Evolutionary conservation across 2,888 invertebrate genomes (phyloP).

Genomic region (Callosobruchus maculatus): DNA sequence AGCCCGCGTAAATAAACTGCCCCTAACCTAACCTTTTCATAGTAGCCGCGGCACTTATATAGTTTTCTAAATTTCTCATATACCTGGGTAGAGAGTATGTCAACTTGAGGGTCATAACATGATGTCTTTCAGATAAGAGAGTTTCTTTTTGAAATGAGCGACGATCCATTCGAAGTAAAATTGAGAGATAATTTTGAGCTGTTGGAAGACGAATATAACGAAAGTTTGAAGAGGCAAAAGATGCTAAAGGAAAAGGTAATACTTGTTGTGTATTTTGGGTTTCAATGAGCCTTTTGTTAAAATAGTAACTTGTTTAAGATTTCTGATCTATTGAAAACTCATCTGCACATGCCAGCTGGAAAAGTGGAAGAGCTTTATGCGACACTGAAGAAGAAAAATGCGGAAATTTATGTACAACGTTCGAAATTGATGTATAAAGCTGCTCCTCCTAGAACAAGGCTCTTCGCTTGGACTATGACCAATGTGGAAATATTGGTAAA

Average conservation of each 20-base stretch:
- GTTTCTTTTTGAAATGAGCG: constrained; percentile 87
- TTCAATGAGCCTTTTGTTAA: not conserved
- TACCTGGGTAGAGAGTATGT: too few species aligned
- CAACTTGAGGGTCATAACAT: not conserved
- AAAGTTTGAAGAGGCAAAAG: constrained; percentile 83
- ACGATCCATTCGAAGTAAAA: constrained; percentile 97
- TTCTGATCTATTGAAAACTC: constrained; percentile 75
- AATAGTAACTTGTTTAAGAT: constrained; percentile 45
- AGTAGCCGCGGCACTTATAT: too few species aligned
- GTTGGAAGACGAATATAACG: constrained; percentile 91
- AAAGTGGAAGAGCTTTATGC: constrained; percentile 88
- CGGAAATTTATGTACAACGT: constrained; percentile 93
- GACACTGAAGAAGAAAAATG: constrained; percentile 83
- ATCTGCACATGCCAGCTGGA: constrained; percentile 77
- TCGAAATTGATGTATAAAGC: constrained; percentile 65
- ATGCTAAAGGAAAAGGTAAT: constrained; percentile 82
- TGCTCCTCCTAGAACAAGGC: constrained; percentile 64
- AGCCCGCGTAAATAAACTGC: too few species aligned
- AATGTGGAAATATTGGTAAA: constrained; percentile 60
- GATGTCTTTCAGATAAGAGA: constrained; percentile 66
- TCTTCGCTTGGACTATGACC: constrained; percentile 84
- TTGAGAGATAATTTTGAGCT: constrained; percentile 93
- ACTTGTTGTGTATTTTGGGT: not conserved
- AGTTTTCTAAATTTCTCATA: too few species aligned
- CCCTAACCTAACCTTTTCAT: too few species aligned